Evolutionary conservation across 2,113 vertebrate genomes (phyloP).

Genomic region (Sturnus vulgaris): DNA sequence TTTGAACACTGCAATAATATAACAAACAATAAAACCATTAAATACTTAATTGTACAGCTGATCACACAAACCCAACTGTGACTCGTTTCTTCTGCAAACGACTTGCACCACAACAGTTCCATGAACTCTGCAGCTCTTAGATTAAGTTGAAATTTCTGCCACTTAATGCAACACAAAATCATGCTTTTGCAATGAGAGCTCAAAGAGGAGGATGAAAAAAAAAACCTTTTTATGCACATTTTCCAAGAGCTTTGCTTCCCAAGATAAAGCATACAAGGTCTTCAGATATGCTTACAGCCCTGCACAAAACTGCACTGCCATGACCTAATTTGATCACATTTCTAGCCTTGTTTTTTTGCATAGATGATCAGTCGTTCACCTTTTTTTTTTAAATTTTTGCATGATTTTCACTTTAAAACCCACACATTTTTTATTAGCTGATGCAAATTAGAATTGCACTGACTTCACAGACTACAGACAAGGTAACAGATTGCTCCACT

Average conservation of each 20-base stretch:
- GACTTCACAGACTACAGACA: conserved; percentile 68
- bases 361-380: conserved; percentile 50
- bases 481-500: conserved; percentile 68
- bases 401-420: conserved; percentile 66
- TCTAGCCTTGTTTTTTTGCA: conserved; percentile 45
- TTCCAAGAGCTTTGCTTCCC: conserved; percentile 45
- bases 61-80: not conserved
- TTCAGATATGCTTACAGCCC: conserved; percentile 24
- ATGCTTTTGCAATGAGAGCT: not conserved
- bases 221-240: conserved; percentile 28
- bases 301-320: conserved; percentile 30
- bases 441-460: conserved; percentile 66
- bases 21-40: not conserved
- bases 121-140: not conserved
- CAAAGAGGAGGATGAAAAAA: conserved; percentile 18
- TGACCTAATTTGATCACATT: conserved; percentile 58
- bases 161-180: conserved; percentile 19
- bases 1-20: not conserved
- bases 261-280: conserved; percentile 38
- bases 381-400: conserved; percentile 23
- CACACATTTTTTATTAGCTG: conserved; percentile 67
- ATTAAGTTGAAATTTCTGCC: conserved; percentile 20
- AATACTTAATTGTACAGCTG: not conserved
- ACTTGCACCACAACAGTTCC: not conserved
- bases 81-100: not conserved